Conservation (phyloP, 2,113 vertebrate genomes). For the Crocuta crocuta region DNA sequence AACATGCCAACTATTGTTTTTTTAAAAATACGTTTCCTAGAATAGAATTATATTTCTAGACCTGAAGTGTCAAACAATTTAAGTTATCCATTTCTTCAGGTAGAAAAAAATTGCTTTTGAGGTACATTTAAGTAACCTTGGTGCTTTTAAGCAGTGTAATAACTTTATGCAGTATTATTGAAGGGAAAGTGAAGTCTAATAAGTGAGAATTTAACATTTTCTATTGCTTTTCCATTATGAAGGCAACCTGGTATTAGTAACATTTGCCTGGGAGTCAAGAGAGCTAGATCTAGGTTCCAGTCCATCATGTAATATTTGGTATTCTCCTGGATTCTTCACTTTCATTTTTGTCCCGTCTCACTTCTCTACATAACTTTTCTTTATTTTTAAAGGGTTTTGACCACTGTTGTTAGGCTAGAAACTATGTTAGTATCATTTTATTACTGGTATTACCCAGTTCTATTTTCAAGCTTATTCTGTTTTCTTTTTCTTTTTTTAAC, state of each 20-base stretch:
- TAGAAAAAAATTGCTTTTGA: neutral
- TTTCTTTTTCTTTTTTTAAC: neutral
- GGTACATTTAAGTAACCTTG: neutral
- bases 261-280: neutral
- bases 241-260: neutral
- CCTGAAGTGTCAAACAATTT: neutral
- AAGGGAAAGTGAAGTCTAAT: neutral
- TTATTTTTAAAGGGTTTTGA: neutral
- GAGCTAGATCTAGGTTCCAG: neutral
- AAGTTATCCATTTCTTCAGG: conserved; percentile 4
- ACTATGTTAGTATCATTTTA: neutral
- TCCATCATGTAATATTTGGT: neutral
- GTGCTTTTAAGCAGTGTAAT: neutral
- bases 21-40: neutral
- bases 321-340: neutral
- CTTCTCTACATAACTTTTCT: neutral
- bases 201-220: neutral
- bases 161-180: neutral
- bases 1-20: neutral
- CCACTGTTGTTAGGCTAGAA: neutral
- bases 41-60: neutral
- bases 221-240: neutral
- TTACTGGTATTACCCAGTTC: neutral
- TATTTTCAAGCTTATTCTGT: neutral
- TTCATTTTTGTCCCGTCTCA: neutral